A percentile compares a stretch with the other conserved stretches of the same genome.
Evolutionary conservation across 1,140 invertebrate genomes (phyloP).

Genomic region (Magallana angulata): DNA sequence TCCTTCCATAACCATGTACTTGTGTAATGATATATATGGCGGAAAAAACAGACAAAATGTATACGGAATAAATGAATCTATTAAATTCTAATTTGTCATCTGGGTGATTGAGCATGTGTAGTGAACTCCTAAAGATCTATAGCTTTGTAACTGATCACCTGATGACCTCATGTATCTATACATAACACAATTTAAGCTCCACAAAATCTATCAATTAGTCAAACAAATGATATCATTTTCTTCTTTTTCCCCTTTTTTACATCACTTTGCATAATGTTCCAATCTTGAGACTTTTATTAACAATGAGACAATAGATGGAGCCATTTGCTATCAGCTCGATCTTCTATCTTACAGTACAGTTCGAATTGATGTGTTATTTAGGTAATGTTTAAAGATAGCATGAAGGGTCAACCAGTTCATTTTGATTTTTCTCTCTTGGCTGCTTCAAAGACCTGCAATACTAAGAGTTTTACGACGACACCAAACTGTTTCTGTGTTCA

Average conservation of each 20-base stretch:
- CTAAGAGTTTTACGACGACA: no score
- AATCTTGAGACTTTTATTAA: not conserved
- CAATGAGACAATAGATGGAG: not conserved
- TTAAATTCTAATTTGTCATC: not conserved
- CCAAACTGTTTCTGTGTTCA: not conserved
- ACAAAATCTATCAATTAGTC: not conserved
- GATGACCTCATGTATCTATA: slow-evolving; percentile 26
- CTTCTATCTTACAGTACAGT: not conserved
- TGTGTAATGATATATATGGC: no score
- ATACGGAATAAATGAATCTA: no score
- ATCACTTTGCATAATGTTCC: not conserved
- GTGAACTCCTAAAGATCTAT: not conserved
- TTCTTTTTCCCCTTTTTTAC: not conserved
- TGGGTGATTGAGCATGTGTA: not conserved
- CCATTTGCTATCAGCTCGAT: not conserved
- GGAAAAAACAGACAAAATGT: no score
- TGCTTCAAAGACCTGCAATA: not conserved
- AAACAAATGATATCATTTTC: not conserved
- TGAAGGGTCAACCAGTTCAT: not conserved
- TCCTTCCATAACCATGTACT: no score
- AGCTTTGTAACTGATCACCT: slow-evolving; percentile 1
- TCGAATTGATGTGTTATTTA: no score
- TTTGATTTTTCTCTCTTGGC: not conserved
- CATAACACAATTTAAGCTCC: not conserved
- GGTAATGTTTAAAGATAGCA: not conserved